Percentiles rank a stretch among this genome's conserved stretches.
These are phyloP conservation scores for Trissolcus basalis DNA, from an alignment of 1,140 invertebrate genomes.

Conservation along the genomic window DNA sequence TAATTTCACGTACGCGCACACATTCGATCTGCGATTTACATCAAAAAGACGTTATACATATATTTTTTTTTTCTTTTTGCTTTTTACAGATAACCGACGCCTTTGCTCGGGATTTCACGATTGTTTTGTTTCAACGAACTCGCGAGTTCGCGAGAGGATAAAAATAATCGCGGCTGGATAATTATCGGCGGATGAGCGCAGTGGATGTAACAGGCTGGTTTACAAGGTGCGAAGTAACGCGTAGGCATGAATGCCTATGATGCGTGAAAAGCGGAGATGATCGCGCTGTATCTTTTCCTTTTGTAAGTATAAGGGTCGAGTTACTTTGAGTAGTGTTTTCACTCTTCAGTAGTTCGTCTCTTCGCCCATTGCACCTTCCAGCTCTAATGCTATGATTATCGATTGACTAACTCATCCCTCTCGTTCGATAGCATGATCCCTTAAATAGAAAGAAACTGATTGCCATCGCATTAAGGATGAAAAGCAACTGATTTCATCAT, in stretches of 20 bases:
- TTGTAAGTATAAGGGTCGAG: constrained; percentile 63
- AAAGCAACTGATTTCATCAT: constrained; percentile 14
- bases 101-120: no score
- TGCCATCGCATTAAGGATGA: constrained; percentile 29
- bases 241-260: constrained; percentile 27
- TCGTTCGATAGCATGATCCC: constrained; percentile 29
- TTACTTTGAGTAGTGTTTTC: constrained; percentile 74
- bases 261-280: constrained; percentile 50
- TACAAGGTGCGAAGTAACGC: constrained; percentile 43
- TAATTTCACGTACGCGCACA: constrained; percentile 49
- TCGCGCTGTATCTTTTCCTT: constrained; percentile 46
- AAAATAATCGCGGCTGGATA: constrained; percentile 36
- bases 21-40: constrained; percentile 29
- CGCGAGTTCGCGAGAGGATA: constrained; percentile 3
- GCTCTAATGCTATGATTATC: constrained; percentile 38
- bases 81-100: neutral
- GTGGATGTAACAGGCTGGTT: constrained; percentile 40
- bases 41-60: constrained; percentile 40
- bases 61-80: neutral
- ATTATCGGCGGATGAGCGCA: constrained; percentile 28
- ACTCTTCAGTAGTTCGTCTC: constrained; percentile 71
- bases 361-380: constrained; percentile 53
- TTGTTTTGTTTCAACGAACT: constrained; percentile 1
- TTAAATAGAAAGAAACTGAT: constrained; percentile 49
- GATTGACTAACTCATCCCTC: constrained; percentile 12